Conservation (phyloP, 2,113 vertebrate species). For the Circaetus cinerascens region DNA sequence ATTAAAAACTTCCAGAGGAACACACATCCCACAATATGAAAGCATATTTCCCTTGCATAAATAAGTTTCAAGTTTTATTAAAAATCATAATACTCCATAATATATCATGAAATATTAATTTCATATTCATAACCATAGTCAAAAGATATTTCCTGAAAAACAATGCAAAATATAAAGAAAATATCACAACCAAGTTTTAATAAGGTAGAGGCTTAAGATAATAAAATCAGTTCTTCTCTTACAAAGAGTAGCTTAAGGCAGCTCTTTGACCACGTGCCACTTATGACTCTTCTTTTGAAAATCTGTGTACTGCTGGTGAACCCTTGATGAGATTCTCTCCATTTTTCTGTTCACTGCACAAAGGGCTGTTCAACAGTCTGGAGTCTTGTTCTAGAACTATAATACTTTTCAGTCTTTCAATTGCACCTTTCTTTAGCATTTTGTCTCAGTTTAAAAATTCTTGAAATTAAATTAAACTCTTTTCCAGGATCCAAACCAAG, state of each 20-base stretch:
- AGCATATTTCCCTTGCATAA: slow-evolving; percentile 1
- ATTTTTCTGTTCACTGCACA: background rate
- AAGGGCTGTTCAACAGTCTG: background rate
- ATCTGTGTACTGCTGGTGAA: background rate
- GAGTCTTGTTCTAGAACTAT: background rate
- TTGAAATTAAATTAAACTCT: background rate
- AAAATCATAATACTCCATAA: slow-evolving; percentile 3
- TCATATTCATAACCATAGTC: background rate
- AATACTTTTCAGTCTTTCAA: background rate
- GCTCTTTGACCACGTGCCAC: background rate
- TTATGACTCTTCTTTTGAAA: background rate
- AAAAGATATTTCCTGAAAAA: background rate
- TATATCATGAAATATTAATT: slow-evolving; percentile 38
- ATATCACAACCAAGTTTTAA: background rate
- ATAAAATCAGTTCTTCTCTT: background rate
- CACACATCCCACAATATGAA: background rate
- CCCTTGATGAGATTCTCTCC: background rate
- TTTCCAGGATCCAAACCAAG: background rate
- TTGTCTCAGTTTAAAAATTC: background rate
- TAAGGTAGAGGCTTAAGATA: background rate
- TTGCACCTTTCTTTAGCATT: background rate
- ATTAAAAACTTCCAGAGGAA: slow-evolving; percentile 1
- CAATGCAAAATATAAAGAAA: slow-evolving; percentile 28
- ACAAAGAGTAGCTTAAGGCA: background rate
- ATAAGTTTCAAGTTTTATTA: slow-evolving; percentile 42